Evolutionary conservation across 2,113 vertebrate genomes (phyloP).

Genomic region (Python bivittatus): DNA sequence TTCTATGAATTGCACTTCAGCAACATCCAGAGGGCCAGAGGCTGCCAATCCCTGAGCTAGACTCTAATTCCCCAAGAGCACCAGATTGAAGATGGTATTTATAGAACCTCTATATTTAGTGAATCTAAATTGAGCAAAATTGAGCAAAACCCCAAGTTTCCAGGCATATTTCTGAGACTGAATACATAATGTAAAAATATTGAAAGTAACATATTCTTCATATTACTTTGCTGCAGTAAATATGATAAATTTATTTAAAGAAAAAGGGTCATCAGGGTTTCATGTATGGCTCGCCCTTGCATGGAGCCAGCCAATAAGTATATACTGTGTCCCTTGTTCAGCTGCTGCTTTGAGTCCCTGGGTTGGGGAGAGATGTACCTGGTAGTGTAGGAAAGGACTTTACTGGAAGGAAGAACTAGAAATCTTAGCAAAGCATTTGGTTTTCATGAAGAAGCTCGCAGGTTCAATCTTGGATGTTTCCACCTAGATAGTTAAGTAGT

Average conservation of each 20-base stretch:
- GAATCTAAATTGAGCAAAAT: too few species aligned
- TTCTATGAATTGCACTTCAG: background rate
- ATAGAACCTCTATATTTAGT: background rate
- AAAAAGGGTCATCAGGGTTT: background rate
- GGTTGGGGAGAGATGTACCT: background rate
- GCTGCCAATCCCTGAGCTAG: too few species aligned
- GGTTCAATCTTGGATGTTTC: background rate
- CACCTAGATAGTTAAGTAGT: background rate
- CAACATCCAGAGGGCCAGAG: background rate
- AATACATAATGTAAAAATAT: background rate
- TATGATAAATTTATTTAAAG: background rate
- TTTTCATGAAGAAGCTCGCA: background rate
- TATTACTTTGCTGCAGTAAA: too few species aligned
- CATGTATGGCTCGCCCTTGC: background rate
- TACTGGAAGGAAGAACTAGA: background rate
- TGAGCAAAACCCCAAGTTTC: background rate
- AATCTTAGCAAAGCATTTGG: background rate
- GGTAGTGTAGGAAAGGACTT: background rate
- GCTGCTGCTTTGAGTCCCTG: background rate
- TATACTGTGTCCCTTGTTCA: background rate
- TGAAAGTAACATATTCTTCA: background rate
- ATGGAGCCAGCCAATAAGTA: background rate
- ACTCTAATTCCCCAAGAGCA: too few species aligned
- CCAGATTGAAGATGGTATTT: background rate
- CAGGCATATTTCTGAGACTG: background rate